Evolutionary conservation across 2,888 invertebrate species (phyloP), one percentile per base, ranked within the genome.

Genomic region (Dasysyrphus tricinctus): DNA sequence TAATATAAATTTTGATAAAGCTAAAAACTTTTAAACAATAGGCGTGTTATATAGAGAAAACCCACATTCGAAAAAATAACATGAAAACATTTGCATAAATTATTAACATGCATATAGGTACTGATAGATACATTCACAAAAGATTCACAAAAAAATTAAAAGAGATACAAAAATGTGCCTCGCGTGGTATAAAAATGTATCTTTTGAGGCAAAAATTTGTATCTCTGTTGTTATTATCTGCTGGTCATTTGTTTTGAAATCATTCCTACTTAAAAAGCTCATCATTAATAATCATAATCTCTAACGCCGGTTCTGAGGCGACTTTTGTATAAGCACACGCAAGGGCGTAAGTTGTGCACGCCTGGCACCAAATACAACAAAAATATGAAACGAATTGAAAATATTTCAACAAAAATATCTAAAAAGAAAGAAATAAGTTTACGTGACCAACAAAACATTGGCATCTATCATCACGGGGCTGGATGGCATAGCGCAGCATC

Each of bases 391-490:
- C 19, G 39, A 24, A 29, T 12, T 16, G 32, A 75, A 65, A 56
- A 65, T 51, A 75, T 75, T 72, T 59, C 24, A 67, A 24, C 24
- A 51, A 83, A 75, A 73, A 59, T 9, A 39, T 14, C 39, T 12
- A 37, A 47, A n/a, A 47, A 14, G 19, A 12, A 73, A 61, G 73
- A 83, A 78, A 79, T 85, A 85, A 77, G 61, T 85, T 69, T 81
- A 69, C 77, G 73, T 70, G 80, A 42, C 69, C 63, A 72, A 59
- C 74, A 86, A 75, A 75, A 75, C 86, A 86, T 82, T 79, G 86
- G 79, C 86, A 86, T 86, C 82, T 86, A 82, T 86, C 82, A 82
- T 82, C 86, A 75, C 39, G 72, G 59, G 70, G 34, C 67, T 67
- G 67, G 49, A 67, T 67, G 82, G 82, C 51, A 67, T 67, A 78